A percentile compares a stretch with the other conserved stretches of the same genome.
These are phyloP conservation scores for Amphiprion ocellaris DNA, from an alignment of 2,113 vertebrate species.

Conservation along the genomic window DNA sequence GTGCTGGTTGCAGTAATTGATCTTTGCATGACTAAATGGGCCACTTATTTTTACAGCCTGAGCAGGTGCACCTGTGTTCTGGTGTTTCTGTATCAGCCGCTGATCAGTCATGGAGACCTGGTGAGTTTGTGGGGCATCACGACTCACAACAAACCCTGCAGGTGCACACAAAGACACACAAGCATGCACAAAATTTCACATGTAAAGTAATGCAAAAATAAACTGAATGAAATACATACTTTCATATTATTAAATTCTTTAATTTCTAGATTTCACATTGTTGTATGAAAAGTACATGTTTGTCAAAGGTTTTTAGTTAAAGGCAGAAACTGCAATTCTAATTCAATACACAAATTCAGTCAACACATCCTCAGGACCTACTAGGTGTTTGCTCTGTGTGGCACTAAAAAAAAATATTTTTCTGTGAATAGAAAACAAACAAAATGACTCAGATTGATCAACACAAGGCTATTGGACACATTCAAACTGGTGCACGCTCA, in stretches of 20 bases:
- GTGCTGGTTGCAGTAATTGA: conserved; percentile 66
- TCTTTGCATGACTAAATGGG: conserved; percentile 78
- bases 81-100: conserved; percentile 63
- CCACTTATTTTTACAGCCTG: conserved; percentile 77
- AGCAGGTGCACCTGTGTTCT: conserved; percentile 74
- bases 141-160: conserved; percentile 48
- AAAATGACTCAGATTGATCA: no score
- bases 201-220: conserved; percentile 28
- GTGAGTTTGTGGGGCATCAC: conserved; percentile 65
- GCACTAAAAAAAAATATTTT: no score
- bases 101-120: conserved; percentile 69
- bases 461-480: no score
- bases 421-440: no score
- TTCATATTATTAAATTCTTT: not conserved
- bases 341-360: no score
- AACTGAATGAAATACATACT: conserved; percentile 7
- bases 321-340: no score
- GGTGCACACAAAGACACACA: conserved; percentile 29
- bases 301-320: no score
- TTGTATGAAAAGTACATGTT: no score
- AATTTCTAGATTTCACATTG: no score
- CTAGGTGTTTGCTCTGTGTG: no score
- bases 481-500: no score
- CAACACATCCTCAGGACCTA: no score
- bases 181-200: not conserved